Evolutionary conservation across 2,797 vertebrate species (phyloP).

Genomic region (Phoeniculus purpureus): DNA sequence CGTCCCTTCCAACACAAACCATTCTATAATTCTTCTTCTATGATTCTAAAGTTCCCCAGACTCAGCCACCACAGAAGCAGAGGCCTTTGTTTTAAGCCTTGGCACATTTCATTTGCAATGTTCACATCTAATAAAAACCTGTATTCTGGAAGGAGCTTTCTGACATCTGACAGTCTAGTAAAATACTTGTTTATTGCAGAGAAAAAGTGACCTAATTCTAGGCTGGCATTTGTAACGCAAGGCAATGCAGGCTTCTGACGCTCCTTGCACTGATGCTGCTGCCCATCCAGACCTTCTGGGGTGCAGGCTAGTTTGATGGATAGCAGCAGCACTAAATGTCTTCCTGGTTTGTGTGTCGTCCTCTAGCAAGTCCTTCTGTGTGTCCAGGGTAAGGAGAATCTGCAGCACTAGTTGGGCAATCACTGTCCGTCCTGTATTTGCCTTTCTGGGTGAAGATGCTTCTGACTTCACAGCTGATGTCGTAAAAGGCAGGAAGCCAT

Average conservation of each 20-base stretch:
- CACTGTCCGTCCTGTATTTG: conserved; percentile 12
- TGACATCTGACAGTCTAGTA: not conserved
- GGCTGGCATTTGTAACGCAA: not conserved
- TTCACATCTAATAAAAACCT: not conserved
- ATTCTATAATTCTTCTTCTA: no score
- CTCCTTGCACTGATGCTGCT: not conserved
- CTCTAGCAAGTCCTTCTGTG: not conserved
- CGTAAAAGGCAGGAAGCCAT: conserved; percentile 9
- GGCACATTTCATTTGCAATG: not conserved
- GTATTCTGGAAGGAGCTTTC: not conserved
- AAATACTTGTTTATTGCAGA: conserved; percentile 7
- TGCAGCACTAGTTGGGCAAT: not conserved
- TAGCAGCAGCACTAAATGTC: not conserved
- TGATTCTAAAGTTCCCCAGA: not conserved
- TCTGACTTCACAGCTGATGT: not conserved
- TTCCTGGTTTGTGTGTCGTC: not conserved
- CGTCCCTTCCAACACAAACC: no score
- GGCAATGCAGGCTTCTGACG: not conserved
- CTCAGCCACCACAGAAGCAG: not conserved
- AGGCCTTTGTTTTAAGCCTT: not conserved
- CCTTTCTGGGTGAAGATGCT: not conserved
- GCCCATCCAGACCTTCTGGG: not conserved
- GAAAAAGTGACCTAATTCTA: conserved; percentile 29
- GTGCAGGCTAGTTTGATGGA: not conserved
- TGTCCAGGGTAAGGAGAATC: not conserved